phyloP scores from a whole-genome alignment of 2,797 vertebrate species.

The Anguilla pacifica region DNA sequence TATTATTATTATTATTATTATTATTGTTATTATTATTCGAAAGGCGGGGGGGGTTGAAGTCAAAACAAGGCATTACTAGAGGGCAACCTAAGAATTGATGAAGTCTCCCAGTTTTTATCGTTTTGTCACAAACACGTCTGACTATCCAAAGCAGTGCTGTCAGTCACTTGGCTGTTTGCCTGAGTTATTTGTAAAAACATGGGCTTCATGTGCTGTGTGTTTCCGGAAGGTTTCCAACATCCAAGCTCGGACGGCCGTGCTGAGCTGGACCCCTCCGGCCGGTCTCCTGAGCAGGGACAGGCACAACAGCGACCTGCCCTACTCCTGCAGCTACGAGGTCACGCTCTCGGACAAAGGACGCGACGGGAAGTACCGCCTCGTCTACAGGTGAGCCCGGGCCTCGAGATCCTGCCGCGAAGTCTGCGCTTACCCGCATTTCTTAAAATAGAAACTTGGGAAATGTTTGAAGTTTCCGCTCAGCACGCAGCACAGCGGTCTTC shows the following conservation, averaged over 20 bases:
- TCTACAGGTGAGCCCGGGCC: conserved; percentile 86
- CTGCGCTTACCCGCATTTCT: not conserved
- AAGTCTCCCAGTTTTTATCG: not conserved
- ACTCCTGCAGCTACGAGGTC: conserved; percentile 90
- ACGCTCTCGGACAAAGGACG: conserved; percentile 93
- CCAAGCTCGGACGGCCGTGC: conserved; percentile 83
- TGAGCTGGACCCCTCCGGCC: conserved; percentile 87
- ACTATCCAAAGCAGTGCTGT: not conserved
- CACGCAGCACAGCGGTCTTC: not conserved
- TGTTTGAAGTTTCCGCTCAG: not conserved
- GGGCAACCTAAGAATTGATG: not conserved
- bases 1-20: no score
- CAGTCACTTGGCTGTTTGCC: not conserved
- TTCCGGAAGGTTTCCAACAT: conserved; percentile 84
- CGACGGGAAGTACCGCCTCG: conserved; percentile 90
- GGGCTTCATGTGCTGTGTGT: not conserved
- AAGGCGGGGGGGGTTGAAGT: not conserved
- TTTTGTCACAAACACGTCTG: not conserved
- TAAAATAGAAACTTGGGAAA: not conserved
- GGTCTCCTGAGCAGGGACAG: conserved; percentile 82
- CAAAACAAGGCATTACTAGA: not conserved
- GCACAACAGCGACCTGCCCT: conserved; percentile 83
- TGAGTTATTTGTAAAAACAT: not conserved
- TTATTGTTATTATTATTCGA: no score
- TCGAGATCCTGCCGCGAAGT: not conserved